Conservation (phyloP, 2,797 vertebrate species). For the Tokudaia muenninki region DNA sequence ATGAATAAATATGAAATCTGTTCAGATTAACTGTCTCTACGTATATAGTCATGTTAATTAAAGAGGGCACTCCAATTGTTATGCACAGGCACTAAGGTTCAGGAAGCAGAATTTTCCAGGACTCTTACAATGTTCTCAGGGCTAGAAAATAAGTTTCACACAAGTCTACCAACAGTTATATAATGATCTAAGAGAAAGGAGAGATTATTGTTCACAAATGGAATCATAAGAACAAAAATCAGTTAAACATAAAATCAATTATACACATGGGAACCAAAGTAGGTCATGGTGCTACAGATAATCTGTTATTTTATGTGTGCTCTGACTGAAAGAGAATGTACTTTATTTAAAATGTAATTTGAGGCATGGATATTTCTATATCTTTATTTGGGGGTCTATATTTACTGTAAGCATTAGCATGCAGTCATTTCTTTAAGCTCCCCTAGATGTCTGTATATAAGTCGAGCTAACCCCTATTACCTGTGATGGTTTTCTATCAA, state of each 20-base stretch:
- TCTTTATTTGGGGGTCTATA: constrained; percentile 7
- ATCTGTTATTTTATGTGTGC: background rate
- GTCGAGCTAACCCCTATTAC: background rate
- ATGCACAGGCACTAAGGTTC: background rate
- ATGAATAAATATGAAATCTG: background rate
- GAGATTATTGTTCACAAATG: constrained; percentile 4
- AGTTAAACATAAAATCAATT: constrained; percentile 31
- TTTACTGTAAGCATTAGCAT: background rate
- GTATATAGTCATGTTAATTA: constrained; percentile 13
- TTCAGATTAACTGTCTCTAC: background rate
- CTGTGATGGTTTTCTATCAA: constrained; percentile 20
- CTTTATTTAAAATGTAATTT: background rate
- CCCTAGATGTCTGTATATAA: constrained; percentile 7
- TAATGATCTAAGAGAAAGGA: background rate
- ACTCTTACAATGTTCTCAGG: background rate
- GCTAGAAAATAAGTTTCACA: constrained; percentile 22
- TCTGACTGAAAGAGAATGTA: constrained; percentile 28
- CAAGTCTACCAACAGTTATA: background rate
- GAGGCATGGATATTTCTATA: background rate
- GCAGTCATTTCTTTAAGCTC: constrained; percentile 30
- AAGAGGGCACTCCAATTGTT: background rate
- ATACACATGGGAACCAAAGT: constrained; percentile 7
- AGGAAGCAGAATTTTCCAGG: constrained; percentile 6
- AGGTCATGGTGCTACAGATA: background rate
- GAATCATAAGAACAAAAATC: background rate